phyloP scores from a whole-genome alignment of 2,113 vertebrate species.

The Coregonus clupeaformis region DNA sequence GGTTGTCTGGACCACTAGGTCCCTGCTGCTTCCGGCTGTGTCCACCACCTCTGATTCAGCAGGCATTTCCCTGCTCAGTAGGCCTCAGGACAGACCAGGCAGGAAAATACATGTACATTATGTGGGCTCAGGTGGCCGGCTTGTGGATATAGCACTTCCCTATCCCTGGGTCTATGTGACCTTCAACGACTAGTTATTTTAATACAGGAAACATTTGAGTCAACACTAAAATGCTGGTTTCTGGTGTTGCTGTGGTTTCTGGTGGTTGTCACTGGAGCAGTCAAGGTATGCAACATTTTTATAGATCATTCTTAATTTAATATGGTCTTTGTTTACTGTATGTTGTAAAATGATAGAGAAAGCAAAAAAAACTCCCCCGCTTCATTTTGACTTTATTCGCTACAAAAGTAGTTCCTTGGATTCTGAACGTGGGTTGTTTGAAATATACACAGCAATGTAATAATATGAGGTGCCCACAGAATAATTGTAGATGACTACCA shows the following conservation, averaged over 20 bases:
- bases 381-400: too few species aligned
- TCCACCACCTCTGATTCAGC: slow-evolving; percentile 7
- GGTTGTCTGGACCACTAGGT: too few species aligned
- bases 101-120: not conserved
- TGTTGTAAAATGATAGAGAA: too few species aligned
- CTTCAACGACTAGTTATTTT: not conserved
- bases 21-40: slow-evolving; percentile 1
- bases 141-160: not conserved
- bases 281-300: too few species aligned
- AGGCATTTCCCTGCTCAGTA: slow-evolving; percentile 6
- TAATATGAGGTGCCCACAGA: not conserved
- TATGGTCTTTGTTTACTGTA: too few species aligned
- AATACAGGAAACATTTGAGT: not conserved
- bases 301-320: too few species aligned
- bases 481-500: not conserved
- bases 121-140: not conserved
- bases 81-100: not conserved
- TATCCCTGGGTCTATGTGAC: not conserved
- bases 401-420: not conserved
- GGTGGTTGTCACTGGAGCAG: not conserved
- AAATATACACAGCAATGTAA: slow-evolving; percentile 1
- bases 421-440: not conserved
- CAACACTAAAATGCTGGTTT: not conserved
- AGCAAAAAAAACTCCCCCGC: too few species aligned
- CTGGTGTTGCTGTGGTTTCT: not conserved